Evolutionary conservation across 2,888 invertebrate species (phyloP).

Genomic region (Lumbricus terrestris): DNA sequence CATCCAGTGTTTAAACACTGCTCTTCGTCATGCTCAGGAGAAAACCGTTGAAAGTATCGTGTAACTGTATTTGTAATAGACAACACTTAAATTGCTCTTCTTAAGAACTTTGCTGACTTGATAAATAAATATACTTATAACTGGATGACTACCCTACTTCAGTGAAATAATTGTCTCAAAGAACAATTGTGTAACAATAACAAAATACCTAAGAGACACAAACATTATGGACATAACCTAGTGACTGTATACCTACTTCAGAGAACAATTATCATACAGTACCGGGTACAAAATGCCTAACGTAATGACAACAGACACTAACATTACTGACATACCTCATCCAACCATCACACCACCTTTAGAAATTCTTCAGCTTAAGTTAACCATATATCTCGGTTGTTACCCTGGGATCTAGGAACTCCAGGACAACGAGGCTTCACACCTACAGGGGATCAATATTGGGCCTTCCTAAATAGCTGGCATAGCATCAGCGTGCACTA

Average conservation of each 20-base stretch:
- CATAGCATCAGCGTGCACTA: not conserved
- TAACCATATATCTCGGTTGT: not conserved
- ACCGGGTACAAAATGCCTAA: too few relatives aligned
- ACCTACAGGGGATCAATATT: not conserved
- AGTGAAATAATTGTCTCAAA: not conserved
- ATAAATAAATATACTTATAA: not conserved
- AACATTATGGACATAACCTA: too few relatives aligned
- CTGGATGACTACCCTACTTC: not conserved
- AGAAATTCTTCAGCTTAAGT: not conserved
- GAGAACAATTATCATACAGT: too few relatives aligned
- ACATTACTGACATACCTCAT: not conserved
- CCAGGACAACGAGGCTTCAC: not conserved
- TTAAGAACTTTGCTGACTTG: not conserved
- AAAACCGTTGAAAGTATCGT: not conserved
- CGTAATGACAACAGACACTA: not conserved
- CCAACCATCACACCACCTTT: not conserved
- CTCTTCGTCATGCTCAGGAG: too few relatives aligned
- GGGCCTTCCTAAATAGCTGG: not conserved
- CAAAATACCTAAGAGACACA: too few relatives aligned
- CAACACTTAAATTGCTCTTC: not conserved
- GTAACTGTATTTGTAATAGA: not conserved
- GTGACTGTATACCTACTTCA: too few relatives aligned
- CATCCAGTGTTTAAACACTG: too few relatives aligned
- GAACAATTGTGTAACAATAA: too few relatives aligned
- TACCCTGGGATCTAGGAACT: not conserved